Evolutionary conservation across 2,797 vertebrate species (phyloP), one percentile per base, ranked within the genome.

Genomic region (Taeniopygia guttata): DNA sequence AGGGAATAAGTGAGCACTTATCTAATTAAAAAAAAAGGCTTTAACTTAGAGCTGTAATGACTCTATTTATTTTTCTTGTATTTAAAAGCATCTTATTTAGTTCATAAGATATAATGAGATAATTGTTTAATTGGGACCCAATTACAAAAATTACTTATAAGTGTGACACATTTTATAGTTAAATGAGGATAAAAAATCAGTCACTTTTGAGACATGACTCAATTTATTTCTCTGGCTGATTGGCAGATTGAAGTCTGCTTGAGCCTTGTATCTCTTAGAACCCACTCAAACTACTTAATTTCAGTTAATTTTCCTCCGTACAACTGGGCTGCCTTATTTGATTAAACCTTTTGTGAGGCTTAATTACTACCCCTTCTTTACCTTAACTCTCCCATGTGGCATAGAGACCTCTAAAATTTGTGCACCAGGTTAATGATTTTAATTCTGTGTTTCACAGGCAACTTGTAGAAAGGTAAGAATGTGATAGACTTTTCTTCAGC

Each of bases 71-170:
- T 94, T 91, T 89, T 68, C 58, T 83, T 79, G 14, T 56, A 73
- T 74, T 95, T 95, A 63, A 93, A 91, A 86, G 67, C n/a, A 76
- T 80, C 89, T 93, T 92, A 84, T 78, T 94, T 87, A 86, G 55
- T 68, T 93, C 6, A 6, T 83, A 83, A 77, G 36, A 79, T 78
- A 93, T 90, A 95, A 95, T 96, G 52, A 95, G 89, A 81, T 94
- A 97, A 96, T 95, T 80, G 76, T 76, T 95, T 94, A 96, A 96
- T 93, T 94, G 62, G 46, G 15, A 91, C 16, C 52, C 45, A 90
- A 72, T 94, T 94, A 94, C 62, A 87, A 34, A 87, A 89, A 93
- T 83, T 90, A 91, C 64, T 95, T 91, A 1, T 32, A 85, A 89
- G 60, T 76, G 36, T 92, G 85, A 89, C 88, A 85, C 11, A 87